Conservation (phyloP, 2,113 vertebrate species). For the Toxotes chatareus region DNA sequence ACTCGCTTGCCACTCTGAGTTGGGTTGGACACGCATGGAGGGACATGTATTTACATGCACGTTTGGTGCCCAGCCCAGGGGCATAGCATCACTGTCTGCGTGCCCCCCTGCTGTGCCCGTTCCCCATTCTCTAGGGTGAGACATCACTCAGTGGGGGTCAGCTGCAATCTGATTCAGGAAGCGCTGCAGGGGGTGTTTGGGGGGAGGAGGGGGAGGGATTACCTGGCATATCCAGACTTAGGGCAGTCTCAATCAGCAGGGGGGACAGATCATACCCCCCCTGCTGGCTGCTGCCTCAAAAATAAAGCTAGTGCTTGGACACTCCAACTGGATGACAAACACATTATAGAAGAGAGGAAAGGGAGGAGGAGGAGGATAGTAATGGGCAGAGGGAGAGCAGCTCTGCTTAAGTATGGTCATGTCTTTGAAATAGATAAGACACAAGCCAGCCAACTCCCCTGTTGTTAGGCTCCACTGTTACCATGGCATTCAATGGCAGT, state of each 20-base stretch:
- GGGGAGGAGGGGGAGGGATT: conserved; percentile 44
- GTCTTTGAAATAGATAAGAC: conserved; percentile 67
- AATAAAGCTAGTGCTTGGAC: conserved; percentile 64
- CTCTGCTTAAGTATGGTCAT: conserved; percentile 55
- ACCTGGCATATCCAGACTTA: conserved; percentile 73
- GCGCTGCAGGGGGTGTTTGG: conserved; percentile 59
- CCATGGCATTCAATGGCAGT: conserved; percentile 70
- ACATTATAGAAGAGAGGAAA: conserved; percentile 33
- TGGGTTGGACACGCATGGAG: conserved; percentile 47
- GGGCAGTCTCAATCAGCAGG: conserved; percentile 66
- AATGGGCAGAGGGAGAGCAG: conserved; percentile 49
- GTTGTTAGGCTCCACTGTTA: conserved; percentile 67
- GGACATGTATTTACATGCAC: conserved; percentile 70
- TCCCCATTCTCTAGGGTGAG: conserved; percentile 69
- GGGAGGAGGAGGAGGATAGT: conserved; percentile 21
- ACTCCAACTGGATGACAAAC: conserved; percentile 65
- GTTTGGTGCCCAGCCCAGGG: conserved; percentile 61
- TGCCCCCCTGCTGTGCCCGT: conserved; percentile 50
- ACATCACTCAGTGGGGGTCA: conserved; percentile 74
- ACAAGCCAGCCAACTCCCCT: conserved; percentile 51
- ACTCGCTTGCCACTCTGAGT: conserved; percentile 18
- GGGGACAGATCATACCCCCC: conserved; percentile 54
- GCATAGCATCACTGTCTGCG: conserved; percentile 60
- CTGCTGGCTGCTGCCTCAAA: conserved; percentile 67
- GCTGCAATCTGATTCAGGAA: conserved; percentile 77